Percentiles rank a stretch among this genome's conserved stretches.
These are phyloP conservation scores for Dissostichus mawsoni DNA, from an alignment of 2,113 vertebrate species.

Conservation along the genomic window DNA sequence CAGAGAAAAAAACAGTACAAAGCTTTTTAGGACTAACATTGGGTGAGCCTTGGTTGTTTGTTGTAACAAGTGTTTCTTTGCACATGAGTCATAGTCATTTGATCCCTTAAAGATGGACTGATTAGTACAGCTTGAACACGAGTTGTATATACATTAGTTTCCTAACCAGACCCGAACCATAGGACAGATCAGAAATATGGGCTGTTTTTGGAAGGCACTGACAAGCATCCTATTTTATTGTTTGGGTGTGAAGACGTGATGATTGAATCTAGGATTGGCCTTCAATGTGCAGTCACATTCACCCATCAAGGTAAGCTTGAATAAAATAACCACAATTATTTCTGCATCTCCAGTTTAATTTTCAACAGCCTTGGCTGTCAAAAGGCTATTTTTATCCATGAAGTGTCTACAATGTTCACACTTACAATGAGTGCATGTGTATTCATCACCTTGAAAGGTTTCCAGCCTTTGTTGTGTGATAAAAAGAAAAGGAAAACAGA, in stretches of 20 bases:
- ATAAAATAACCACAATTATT: background rate
- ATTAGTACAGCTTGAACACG: background rate
- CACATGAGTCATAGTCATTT: background rate
- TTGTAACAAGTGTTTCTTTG: no score
- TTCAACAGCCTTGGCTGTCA: no score
- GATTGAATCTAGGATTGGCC: background rate
- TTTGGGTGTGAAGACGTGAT: background rate
- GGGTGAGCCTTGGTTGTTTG: no score
- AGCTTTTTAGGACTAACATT: background rate
- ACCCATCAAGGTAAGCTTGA: background rate
- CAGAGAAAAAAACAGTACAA: background rate
- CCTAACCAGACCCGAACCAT: background rate
- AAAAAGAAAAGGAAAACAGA: constrained; percentile 4
- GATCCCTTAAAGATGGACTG: background rate
- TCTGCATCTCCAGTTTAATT: background rate
- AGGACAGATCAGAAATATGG: background rate
- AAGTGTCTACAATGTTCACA: background rate
- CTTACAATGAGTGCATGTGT: constrained; percentile 17
- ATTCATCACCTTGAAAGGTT: constrained; percentile 5
- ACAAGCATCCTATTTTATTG: background rate
- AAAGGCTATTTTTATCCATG: background rate
- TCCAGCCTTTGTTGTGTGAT: background rate
- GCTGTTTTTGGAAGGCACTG: background rate
- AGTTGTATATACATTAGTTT: background rate
- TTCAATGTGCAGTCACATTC: background rate